Percentiles rank a stretch among this genome's conserved stretches.
Evolutionary conservation across 2,113 vertebrate species (phyloP).

Genomic region (Semnornis frantzii): DNA sequence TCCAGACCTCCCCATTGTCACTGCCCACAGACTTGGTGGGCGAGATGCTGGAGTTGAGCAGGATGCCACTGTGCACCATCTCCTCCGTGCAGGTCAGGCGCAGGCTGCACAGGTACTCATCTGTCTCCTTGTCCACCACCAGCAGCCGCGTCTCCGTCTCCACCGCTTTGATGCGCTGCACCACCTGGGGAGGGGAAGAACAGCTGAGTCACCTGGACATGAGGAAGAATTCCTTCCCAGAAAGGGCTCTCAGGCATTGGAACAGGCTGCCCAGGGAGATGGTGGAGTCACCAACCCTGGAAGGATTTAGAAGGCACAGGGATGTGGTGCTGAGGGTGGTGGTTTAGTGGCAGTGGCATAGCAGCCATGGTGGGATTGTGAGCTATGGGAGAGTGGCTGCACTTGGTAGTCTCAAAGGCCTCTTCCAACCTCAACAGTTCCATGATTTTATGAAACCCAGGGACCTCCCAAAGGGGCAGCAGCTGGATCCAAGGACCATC

Average conservation of each 20-base stretch:
- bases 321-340: too few species aligned
- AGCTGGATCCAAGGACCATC: background rate
- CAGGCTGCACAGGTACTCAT: constrained; percentile 82
- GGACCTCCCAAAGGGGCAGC: fast-evolving
- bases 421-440: too few species aligned
- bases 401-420: too few species aligned
- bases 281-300: too few species aligned
- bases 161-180: constrained; percentile 87
- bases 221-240: too few species aligned
- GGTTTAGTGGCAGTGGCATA: too few species aligned
- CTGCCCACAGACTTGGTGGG: constrained; percentile 27
- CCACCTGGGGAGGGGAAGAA: constrained; percentile 79
- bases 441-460: too few species aligned
- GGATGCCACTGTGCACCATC: constrained; percentile 76
- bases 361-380: too few species aligned
- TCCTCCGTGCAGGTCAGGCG: constrained; percentile 85
- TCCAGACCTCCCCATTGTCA: constrained; percentile 82
- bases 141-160: constrained; percentile 86
- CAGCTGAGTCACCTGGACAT: background rate
- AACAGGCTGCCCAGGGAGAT: too few species aligned
- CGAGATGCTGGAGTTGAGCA: background rate
- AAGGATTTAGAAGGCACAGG: too few species aligned
- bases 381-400: too few species aligned
- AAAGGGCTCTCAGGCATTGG: too few species aligned
- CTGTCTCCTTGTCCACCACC: constrained; percentile 90